A percentile compares a stretch with the other conserved stretches of the same genome.
Evolutionary conservation across 92 coral and sea anemone species (phyloP).

Genomic region (Umimayanthus chanpuru): DNA sequence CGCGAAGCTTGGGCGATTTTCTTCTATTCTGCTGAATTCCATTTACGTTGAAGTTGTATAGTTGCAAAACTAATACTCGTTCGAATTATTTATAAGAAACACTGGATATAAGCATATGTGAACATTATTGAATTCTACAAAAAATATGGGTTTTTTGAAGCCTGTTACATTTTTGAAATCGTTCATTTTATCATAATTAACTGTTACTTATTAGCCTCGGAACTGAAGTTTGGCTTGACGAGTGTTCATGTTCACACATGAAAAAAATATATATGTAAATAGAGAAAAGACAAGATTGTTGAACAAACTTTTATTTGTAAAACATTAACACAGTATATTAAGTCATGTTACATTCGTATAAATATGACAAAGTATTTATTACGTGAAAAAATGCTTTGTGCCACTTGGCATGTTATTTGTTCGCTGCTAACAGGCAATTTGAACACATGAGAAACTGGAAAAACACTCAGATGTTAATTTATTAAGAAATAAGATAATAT

Average conservation of each 20-base stretch:
- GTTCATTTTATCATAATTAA: neutral
- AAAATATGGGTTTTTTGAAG: neutral
- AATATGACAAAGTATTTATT: conserved; percentile 30
- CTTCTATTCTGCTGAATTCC: too few species aligned
- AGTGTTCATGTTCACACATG: neutral
- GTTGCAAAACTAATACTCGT: too few species aligned
- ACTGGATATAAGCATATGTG: neutral
- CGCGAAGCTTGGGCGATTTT: too few species aligned
- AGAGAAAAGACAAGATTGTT: conserved; percentile 17
- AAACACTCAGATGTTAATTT: conserved; percentile 9
- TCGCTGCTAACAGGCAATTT: neutral
- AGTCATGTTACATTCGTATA: neutral
- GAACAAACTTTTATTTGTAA: neutral
- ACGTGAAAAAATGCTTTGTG: conserved; percentile 3
- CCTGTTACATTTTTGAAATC: neutral
- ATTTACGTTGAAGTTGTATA: too few species aligned
- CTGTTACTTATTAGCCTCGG: neutral
- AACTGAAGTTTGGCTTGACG: neutral
- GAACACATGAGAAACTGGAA: conserved; percentile 9
- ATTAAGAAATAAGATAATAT: neutral
- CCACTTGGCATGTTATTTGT: conserved; percentile 27
- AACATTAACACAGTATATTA: neutral
- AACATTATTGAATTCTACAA: neutral
- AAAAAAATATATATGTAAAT: conserved; percentile 36
- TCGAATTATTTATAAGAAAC: too few species aligned